Percentiles rank a stretch among this genome's conserved stretches.
Evolutionary conservation across 2,888 invertebrate genomes (phyloP).

Genomic region (Pherbina coryleti): DNA sequence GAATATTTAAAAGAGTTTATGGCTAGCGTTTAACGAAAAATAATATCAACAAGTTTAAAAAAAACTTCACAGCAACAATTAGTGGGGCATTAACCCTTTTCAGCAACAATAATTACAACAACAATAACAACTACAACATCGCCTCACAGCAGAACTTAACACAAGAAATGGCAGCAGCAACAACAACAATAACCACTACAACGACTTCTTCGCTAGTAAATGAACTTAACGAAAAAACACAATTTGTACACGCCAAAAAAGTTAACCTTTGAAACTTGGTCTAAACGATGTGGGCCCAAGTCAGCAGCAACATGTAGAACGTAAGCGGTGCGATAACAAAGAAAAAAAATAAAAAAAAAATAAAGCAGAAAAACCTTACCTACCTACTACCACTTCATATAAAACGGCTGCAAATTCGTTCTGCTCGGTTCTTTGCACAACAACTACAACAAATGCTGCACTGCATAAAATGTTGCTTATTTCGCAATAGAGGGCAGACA

Average conservation of each 20-base stretch:
- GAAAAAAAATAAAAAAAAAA: no score
- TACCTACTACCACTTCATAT: no score
- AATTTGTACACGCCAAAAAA: constrained; percentile 3
- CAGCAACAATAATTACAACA: not conserved
- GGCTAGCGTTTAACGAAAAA: not conserved
- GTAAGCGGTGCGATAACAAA: not conserved
- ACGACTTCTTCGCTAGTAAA: not conserved
- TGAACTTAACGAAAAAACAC: constrained; percentile 19
- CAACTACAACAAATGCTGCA: no score
- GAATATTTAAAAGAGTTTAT: not conserved
- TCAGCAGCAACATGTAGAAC: not conserved
- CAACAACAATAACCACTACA: constrained; percentile 1
- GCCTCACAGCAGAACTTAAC: not conserved
- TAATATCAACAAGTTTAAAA: constrained; percentile 8
- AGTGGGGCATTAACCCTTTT: constrained; percentile 19
- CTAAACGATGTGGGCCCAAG: constrained; percentile 15
- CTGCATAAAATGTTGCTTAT: no score
- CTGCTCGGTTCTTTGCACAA: no score
- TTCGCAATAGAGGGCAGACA: no score
- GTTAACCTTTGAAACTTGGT: constrained; percentile 22
- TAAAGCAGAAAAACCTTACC: no score
- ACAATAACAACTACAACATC: not conserved
- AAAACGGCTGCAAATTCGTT: no score
- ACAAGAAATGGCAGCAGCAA: not conserved
- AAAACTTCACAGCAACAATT: constrained; percentile 16